A percentile compares a stretch with the other conserved stretches of the same genome.
phyloP scores from a whole-genome alignment of 2,113 vertebrate species.

The Brienomyrus brachyistius region DNA sequence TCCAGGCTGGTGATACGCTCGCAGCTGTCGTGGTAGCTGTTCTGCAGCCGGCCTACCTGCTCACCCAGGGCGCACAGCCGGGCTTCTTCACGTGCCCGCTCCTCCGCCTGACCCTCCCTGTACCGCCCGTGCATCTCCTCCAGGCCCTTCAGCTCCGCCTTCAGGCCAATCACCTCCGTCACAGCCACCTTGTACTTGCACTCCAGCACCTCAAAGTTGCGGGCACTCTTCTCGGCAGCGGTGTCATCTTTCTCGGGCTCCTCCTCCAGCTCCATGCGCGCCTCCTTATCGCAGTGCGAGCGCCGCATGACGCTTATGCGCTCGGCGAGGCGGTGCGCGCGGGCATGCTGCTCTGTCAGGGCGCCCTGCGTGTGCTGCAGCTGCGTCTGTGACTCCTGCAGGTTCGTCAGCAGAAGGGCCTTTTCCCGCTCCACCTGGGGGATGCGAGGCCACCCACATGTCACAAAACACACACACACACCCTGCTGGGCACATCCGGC shows the following conservation, averaged over 20 bases:
- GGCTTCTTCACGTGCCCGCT: constrained; percentile 70
- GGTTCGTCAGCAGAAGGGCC: constrained; percentile 75
- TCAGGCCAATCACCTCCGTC: constrained; percentile 92
- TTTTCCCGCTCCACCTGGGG: constrained; percentile 91
- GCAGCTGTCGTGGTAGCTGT: constrained; percentile 68
- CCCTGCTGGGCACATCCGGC: not conserved
- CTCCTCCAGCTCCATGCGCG: constrained; percentile 66
- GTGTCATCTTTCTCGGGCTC: constrained; percentile 71
- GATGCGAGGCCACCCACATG: not conserved
- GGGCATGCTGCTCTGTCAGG: constrained; percentile 82
- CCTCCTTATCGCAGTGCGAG: constrained; percentile 75
- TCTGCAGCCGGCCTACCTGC: constrained; percentile 76
- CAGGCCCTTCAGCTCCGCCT: constrained; percentile 90
- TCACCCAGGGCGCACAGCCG: constrained; percentile 69
- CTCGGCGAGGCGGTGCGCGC: constrained; percentile 80
- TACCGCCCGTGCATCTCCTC: constrained; percentile 91
- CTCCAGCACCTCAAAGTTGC: constrained; percentile 86
- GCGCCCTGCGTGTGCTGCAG: constrained; percentile 91
- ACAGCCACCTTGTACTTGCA: constrained; percentile 96
- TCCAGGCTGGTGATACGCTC: constrained; percentile 77
- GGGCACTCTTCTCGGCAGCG: constrained; percentile 64
- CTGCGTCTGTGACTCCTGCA: constrained; percentile 92
- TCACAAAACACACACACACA: not conserved
- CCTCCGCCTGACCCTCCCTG: constrained; percentile 79
- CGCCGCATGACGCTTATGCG: constrained; percentile 72